These are phyloP conservation scores for Phyto melanocephala DNA, from an alignment of 2,888 invertebrate species.

Conservation along the genomic window DNA sequence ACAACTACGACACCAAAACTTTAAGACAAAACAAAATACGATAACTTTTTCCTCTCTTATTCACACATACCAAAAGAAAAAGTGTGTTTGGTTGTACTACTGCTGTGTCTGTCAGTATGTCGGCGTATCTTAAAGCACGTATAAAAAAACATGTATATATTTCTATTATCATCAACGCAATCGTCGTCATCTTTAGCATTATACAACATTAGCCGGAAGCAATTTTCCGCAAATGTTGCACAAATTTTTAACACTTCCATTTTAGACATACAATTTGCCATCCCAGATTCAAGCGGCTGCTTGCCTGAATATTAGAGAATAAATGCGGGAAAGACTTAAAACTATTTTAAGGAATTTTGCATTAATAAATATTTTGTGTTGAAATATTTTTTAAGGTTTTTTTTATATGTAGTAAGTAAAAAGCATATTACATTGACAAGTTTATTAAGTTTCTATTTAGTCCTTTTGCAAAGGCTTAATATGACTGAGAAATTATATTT, in stretches of 20 bases:
- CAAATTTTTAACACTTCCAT: slow-evolving; percentile 61
- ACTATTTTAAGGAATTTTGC: slow-evolving; percentile 49
- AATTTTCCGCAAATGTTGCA: slow-evolving; percentile 67
- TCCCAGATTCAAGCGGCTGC: not conserved
- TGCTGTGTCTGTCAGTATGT: slow-evolving; percentile 1
- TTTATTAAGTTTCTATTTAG: slow-evolving; percentile 43
- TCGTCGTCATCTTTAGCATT: slow-evolving; percentile 44
- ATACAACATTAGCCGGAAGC: slow-evolving; percentile 65
- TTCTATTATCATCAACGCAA: slow-evolving; percentile 45
- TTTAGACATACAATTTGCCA: not conserved
- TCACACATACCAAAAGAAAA: not conserved
- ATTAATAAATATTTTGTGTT: slow-evolving; percentile 43
- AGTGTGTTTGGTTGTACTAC: slow-evolving; percentile 17
- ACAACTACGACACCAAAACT: slow-evolving; percentile 14
- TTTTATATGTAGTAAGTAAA: not conserved
- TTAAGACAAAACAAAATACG: slow-evolving; percentile 5
- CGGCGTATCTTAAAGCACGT: not conserved
- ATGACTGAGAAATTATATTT: not conserved
- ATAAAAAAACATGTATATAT: slow-evolving; percentile 34
- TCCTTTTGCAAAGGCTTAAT: not conserved
- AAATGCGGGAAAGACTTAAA: slow-evolving; percentile 8
- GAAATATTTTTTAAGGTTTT: not conserved
- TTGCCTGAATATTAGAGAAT: not conserved
- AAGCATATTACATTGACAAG: slow-evolving; percentile 59
- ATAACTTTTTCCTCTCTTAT: not conserved